These are phyloP conservation scores for Gymnorhina tibicen DNA, from an alignment of 2,113 vertebrate genomes.

Conservation along the genomic window DNA sequence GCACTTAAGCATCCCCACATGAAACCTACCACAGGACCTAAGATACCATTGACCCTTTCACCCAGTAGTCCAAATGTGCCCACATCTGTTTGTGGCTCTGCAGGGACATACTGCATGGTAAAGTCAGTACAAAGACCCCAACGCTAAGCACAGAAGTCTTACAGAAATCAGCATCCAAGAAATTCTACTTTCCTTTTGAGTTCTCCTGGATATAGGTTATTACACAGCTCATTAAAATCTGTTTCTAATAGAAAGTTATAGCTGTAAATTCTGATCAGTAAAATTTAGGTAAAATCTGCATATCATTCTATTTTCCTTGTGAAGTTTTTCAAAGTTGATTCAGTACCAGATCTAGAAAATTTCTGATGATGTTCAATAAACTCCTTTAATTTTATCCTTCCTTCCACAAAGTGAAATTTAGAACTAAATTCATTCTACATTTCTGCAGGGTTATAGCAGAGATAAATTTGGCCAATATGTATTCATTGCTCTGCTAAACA, in stretches of 20 bases:
- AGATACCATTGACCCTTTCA: background rate
- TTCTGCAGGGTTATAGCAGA: slow-evolving; percentile 26
- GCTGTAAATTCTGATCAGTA: background rate
- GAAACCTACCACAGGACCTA: background rate
- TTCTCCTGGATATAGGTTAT: background rate
- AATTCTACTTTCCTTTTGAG: background rate
- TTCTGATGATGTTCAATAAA: background rate
- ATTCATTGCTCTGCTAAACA: slow-evolving; percentile 49
- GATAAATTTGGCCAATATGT: slow-evolving; percentile 44
- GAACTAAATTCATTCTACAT: slow-evolving; percentile 16
- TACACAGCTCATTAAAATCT: background rate
- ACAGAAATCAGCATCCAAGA: background rate
- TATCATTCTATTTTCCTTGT: background rate
- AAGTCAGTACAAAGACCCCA: background rate
- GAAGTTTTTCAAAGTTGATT: background rate
- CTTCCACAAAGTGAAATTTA: slow-evolving; percentile 21
- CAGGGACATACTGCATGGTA: background rate
- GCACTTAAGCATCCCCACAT: background rate
- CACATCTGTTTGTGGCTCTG: background rate
- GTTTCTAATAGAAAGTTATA: background rate
- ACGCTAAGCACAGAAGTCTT: background rate
- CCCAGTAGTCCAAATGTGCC: too few species aligned
- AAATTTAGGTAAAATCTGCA: background rate
- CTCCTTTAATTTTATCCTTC: background rate
- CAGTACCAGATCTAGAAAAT: background rate